Evolutionary conservation across 2,888 invertebrate species (phyloP), one percentile per base, ranked within the genome.

Genomic region (Operophtera brumata): DNA sequence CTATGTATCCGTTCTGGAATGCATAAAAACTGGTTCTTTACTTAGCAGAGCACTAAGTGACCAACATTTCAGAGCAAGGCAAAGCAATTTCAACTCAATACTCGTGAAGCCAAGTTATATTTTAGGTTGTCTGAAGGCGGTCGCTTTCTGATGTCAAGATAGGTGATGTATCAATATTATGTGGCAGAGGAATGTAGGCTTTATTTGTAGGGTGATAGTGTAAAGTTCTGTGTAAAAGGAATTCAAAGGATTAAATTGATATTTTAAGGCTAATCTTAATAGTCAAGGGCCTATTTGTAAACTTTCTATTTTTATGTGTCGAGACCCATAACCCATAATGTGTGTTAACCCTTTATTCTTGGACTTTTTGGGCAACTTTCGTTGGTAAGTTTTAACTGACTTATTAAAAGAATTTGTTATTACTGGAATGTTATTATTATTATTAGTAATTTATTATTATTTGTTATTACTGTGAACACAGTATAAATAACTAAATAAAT

Each of bases 21-120:
- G 78, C 74, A 70, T 72, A 73, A 72, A 76, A 83, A 78, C 83
- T 77, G 78, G 83, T 82, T 82, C 74, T 69, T 62, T 20, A 20
- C 20, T 20, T 20, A 20, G 20, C 20, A 69, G 69, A 69, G 69
- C 71, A 76, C 71, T 73, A 73, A 78, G 69, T 77, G 75, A 77
- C 74, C 71, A 59, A 60, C 58, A 62, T 59, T 57, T 45, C 6
- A 44, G 20, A 37, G 10, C 7, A 37, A 28, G 7, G 12, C 26
- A 25, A 28, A 36, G 11, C 4, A 60, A 54, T 35, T 35, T 59
- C 12, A 49, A 54, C 55, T 20, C 35, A 55, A 59, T 20, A 7
- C 0, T 0, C 30, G 1, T 20, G n/a, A 0, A 1, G 1, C n/a
- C 47, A 55, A 12, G 52, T 39, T 36, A 7, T 32, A 35, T 10